These are phyloP conservation scores for Geopemphigus sp. DNA, from an alignment of 1,140 invertebrate genomes.

Conservation along the genomic window DNA sequence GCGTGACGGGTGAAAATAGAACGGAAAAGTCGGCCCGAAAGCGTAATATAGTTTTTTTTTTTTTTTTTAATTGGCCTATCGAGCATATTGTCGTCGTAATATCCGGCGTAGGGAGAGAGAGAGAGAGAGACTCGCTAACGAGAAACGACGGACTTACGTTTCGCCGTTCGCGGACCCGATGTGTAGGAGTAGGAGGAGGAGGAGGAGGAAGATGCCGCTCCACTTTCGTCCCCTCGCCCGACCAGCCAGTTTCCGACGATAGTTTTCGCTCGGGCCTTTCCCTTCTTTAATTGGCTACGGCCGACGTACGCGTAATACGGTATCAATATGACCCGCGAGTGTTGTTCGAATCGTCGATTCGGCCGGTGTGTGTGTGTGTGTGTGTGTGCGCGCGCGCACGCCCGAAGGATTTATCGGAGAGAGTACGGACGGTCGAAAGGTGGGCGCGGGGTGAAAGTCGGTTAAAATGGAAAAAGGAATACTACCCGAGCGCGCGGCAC, in stretches of 20 bases:
- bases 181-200: no score
- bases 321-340: constrained; percentile 14
- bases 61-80: constrained; percentile 34
- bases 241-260: constrained; percentile 1
- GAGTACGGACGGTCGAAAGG: no score
- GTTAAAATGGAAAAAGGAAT: constrained; percentile 30
- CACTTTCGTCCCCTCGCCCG: neutral
- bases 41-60: constrained; percentile 6
- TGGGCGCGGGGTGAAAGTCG: neutral
- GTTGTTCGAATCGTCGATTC: constrained; percentile 8
- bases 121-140: neutral
- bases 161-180: neutral
- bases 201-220: no score
- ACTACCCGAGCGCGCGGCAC: neutral
- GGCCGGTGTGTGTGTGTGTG: neutral
- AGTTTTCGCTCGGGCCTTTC: neutral
- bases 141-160: neutral
- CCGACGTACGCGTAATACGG: neutral
- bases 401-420: constrained; percentile 10
- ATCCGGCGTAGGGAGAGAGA: no score
- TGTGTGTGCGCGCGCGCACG: neutral
- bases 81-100: no score
- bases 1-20: neutral
- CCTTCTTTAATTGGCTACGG: constrained; percentile 19
- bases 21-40: neutral